Evolutionary conservation across 2,113 vertebrate species (phyloP).

Genomic region (Paracyprichromis sp.): DNA sequence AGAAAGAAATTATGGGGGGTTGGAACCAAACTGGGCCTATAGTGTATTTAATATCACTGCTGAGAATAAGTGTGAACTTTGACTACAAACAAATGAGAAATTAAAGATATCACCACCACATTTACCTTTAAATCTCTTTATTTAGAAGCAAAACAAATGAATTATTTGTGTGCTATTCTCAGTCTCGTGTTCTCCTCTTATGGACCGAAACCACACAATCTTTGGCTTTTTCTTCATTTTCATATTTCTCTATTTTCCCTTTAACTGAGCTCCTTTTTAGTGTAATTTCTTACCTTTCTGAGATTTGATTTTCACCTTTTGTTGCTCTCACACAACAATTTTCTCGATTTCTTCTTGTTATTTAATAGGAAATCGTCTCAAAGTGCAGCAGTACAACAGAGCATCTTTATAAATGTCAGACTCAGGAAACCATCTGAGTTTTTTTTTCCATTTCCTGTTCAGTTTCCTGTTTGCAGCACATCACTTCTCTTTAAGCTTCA

Average conservation of each 20-base stretch:
- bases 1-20: fast-evolving
- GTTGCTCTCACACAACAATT: not conserved
- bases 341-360: not conserved
- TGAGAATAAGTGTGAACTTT: not conserved
- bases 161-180: not conserved
- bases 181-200: not conserved
- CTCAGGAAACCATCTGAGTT: not conserved
- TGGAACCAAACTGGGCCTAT: fast-evolving
- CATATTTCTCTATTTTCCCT: not conserved
- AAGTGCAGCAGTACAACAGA: not conserved
- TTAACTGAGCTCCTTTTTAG: not conserved
- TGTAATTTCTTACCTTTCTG: not conserved
- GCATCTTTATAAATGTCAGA: not conserved
- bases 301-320: not conserved
- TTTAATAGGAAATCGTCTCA: not conserved
- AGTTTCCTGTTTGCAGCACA: not conserved
- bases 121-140: not conserved
- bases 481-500: not conserved
- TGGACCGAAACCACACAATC: not conserved
- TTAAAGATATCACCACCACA: not conserved
- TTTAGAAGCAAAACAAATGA: not conserved
- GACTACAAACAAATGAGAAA: not conserved
- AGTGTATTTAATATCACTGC: not conserved
- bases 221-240: not conserved
- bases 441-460: not conserved